Percentiles rank a stretch among this genome's conserved stretches.
phyloP scores from a whole-genome alignment of 2,113 vertebrate genomes.

The Antigone vipio region DNA sequence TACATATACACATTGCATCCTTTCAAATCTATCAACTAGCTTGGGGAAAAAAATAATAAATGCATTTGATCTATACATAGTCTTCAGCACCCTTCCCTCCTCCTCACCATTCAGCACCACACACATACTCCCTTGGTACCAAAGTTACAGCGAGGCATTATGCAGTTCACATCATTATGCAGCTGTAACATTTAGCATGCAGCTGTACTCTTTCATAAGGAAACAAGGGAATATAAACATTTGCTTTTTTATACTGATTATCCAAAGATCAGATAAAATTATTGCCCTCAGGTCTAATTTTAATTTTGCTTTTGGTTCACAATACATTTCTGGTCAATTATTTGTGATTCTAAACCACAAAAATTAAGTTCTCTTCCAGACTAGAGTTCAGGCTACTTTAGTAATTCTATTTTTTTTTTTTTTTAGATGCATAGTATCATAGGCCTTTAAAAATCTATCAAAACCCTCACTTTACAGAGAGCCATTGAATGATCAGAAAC shows the following conservation, averaged over 20 bases:
- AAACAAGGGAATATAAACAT: slow-evolving; percentile 21
- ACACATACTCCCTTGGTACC: slow-evolving; percentile 29
- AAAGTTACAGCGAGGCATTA: slow-evolving; percentile 50
- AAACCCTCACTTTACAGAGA: background rate
- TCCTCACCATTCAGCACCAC: background rate
- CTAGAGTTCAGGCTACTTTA: background rate
- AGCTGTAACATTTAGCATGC: slow-evolving; percentile 36
- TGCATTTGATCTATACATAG: background rate
- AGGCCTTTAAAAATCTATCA: background rate
- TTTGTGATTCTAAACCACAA: background rate
- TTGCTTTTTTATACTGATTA: background rate
- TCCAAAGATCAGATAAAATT: background rate
- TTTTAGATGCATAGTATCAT: background rate
- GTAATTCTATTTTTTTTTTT: background rate
- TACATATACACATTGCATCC: slow-evolving; percentile 51
- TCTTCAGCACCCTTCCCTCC: background rate
- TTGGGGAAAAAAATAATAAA: background rate
- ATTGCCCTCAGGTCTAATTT: background rate
- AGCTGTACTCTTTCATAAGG: slow-evolving; percentile 40
- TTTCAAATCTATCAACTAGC: slow-evolving; percentile 22
- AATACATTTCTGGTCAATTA: background rate
- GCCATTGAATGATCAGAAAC: background rate
- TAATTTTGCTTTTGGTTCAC: background rate
- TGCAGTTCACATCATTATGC: slow-evolving; percentile 21
- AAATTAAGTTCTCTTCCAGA: background rate